Evolutionary conservation across 2,888 invertebrate genomes (phyloP), one percentile per base, ranked within the genome.

Genomic region (Pocota personata): DNA sequence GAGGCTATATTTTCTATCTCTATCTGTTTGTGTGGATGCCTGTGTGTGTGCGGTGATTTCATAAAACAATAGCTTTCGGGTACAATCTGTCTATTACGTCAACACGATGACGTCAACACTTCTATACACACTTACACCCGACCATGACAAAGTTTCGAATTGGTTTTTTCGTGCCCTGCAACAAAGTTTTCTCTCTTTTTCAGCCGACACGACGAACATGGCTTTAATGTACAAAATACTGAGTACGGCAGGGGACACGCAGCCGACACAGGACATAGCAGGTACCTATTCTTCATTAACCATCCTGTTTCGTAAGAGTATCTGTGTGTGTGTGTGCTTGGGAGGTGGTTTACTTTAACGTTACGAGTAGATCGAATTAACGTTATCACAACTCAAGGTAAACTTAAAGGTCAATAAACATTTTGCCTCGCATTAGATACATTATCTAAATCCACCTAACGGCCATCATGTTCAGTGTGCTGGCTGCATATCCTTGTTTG

Each of bases 391-490:
- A 10, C 30, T 43, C 24, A 72, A 72, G 58, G 72, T 60, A 43
- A 46, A 46, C 76, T 27, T 19, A 32, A 46, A 66, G 66, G 76
- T 66, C 76, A 66, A 46, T 57, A 76, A 66, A 66, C 76, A 76
- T 57, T 76, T 32, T 30, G 19, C 43, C 14, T 27, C 40, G 19
- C 62, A 48, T 50, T 62, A 62, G 50, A 27, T 37, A 62, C 62
- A 62, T 50, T 76, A 82, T 76, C 69, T 50, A 24, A 55, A 55
- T 75, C 30, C 19, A 48, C 32, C 62, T 71, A 50, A 76, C 16
- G 69, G 55, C 48, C 48, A 69, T 55, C 60, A 14, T 16, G 57
- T 19, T 66, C n/a, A n/a, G 7, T 24, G 19, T 14, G 10, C 19
- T 46, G 4, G 10, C 27, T 24, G 55, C 40, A 40, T 43, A 52